These are phyloP conservation scores for Clytia hemisphaerica DNA, from an alignment of 30 jellyfish, hydroid and myxozoan genomes.

Conservation along the genomic window DNA sequence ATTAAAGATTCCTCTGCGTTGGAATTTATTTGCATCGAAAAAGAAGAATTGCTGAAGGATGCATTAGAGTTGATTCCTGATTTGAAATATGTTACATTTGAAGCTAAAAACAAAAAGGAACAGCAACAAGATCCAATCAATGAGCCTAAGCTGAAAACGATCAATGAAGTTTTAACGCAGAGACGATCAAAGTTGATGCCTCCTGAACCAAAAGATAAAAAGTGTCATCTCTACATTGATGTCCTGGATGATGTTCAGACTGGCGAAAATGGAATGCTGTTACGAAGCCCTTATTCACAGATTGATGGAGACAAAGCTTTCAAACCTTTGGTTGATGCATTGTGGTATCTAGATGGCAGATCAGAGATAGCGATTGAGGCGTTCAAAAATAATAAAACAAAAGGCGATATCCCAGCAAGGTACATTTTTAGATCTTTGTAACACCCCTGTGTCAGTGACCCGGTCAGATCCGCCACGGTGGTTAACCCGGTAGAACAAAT, in stretches of 20 bases:
- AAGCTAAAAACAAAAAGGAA: not conserved
- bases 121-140: conserved; percentile 1
- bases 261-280: conserved; percentile 4
- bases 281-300: conserved; percentile 3
- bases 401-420: conserved; percentile 3
- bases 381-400: not conserved
- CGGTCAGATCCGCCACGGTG: too few species aligned
- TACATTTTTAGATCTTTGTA: too few species aligned
- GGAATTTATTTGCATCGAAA: conserved; percentile 1
- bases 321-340: not conserved
- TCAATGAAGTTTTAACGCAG: not conserved
- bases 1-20: not conserved
- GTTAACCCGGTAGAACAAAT: too few species aligned
- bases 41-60: not conserved
- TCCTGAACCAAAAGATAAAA: not conserved
- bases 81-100: not conserved
- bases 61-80: conserved; percentile 4
- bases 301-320: conserved; percentile 1
- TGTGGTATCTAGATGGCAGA: conserved; percentile 4
- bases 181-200: not conserved
- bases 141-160: conserved; percentile 1
- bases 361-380: not conserved
- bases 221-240: not conserved
- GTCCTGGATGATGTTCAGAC: conserved; percentile 5
- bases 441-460: too few species aligned